Conservation (phyloP, 92 coral and sea anemone species). For the Zoanthus sociatus region DNA sequence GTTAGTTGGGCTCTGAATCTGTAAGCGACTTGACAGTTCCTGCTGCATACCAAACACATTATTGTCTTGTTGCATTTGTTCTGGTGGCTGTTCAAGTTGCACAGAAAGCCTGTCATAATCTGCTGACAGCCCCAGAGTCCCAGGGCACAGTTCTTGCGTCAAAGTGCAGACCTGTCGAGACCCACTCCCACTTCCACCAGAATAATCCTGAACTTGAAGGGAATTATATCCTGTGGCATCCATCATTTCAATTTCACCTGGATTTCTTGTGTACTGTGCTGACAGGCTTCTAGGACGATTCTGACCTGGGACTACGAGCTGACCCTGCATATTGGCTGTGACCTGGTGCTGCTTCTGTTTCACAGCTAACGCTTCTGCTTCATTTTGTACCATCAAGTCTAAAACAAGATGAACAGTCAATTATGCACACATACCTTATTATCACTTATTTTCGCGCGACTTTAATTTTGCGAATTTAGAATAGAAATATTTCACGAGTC, state of each 20-base stretch:
- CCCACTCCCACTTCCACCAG: constrained; percentile 29
- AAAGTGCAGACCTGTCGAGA: constrained; percentile 23
- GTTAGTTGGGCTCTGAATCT: constrained; percentile 19
- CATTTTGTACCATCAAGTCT: constrained; percentile 34
- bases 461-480: too few species aligned
- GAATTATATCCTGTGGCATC: constrained; percentile 65
- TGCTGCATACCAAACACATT: constrained; percentile 29
- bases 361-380: background rate
- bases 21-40: constrained; percentile 13
- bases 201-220: constrained; percentile 32
- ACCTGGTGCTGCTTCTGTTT: constrained; percentile 26
- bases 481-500: too few species aligned
- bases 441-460: too few species aligned
- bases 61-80: constrained; percentile 35
- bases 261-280: constrained; percentile 35
- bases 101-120: constrained; percentile 6
- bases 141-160: constrained; percentile 39
- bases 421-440: background rate
- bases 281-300: background rate
- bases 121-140: constrained; percentile 22
- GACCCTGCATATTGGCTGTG: constrained; percentile 17
- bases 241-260: constrained; percentile 74
- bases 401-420: background rate
- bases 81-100: constrained; percentile 16
- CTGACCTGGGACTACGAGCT: constrained; percentile 10